Evolutionary conservation across 2,797 vertebrate genomes (phyloP), one percentile per base, ranked within the genome.

Genomic region (Anabas testudineus): DNA sequence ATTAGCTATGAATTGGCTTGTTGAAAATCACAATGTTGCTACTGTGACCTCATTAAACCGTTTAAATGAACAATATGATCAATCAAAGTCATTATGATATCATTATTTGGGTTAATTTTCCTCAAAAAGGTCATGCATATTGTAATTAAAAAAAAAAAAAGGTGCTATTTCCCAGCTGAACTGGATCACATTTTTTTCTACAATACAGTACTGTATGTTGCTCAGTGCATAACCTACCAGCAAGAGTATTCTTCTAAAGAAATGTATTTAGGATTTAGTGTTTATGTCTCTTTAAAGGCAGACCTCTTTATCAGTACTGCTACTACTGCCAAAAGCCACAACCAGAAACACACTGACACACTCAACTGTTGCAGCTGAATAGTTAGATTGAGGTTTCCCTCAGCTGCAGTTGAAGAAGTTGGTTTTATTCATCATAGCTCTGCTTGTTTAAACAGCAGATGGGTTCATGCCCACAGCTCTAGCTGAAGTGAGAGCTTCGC

Each of bases 381-480:
- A 67, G 42, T 56, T 1, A 48, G 28, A 70, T 1, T 66, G 52
- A 37, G 49, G 55, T 51, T 55, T 73, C 53, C 64, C 69, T 65
- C 69, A 74, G 76, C 78, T 82, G 81, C 77, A 84, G 73, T 63
- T 65, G 61, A 64, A 62, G 52, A 74, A 37, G 63, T 59, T 5
- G 22, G 67, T 75, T 74, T 75, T 63, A 71, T 84, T 84, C 55
- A 73, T 21, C 64, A 42, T 57, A 74, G 66, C 63, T 45, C n/a
- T 52, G 67, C 54, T 74, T 81, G 61, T 78, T 79, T 53, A 30
- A 59, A 59, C 59, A 62, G 62, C 66, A 81, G 67, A 68, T 16
- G 49, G 48, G 72, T 65, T 75, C 37, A 37, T 48, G 68, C 77
- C 46, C 67, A 39, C 79, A 81, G 83, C 82, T 84, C 82, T 83